Evolutionary conservation across 1,140 invertebrate species (phyloP).

Genomic region (Ooceraea biroi): DNA sequence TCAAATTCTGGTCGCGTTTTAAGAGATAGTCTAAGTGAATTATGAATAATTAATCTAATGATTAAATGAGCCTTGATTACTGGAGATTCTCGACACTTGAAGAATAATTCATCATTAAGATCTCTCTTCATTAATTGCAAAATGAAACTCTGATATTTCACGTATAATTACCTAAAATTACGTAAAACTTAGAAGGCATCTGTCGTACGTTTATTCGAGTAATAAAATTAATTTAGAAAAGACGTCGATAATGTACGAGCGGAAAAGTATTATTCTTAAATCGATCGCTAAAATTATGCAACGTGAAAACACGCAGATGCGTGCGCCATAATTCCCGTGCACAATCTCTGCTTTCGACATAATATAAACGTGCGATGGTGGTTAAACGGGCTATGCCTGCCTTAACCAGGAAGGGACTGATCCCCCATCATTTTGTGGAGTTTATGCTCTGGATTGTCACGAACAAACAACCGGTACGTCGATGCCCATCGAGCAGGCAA

Average conservation of each 20-base stretch:
- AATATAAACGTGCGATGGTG: not conserved
- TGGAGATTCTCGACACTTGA: not conserved
- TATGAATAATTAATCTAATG: not conserved
- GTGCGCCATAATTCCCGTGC: not conserved
- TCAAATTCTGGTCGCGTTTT: not conserved
- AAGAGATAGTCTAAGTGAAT: not conserved
- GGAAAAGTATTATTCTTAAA: conserved; percentile 4
- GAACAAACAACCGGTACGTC: conserved; percentile 45
- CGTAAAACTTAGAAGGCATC: too few relatives aligned
- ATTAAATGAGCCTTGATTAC: not conserved
- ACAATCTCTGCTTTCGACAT: not conserved
- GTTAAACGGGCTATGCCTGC: not conserved
- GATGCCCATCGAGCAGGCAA: conserved; percentile 44
- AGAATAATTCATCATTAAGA: not conserved
- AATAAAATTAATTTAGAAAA: conserved; percentile 2
- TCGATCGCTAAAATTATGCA: not conserved
- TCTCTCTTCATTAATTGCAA: not conserved
- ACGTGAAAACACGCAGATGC: not conserved
- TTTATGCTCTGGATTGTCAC: conserved; percentile 42
- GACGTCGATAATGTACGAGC: not conserved
- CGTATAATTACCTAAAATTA: not conserved
- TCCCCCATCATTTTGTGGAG: conserved; percentile 43
- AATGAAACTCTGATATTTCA: not conserved
- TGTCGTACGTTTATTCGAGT: not conserved
- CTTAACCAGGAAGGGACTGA: conserved; percentile 31